Conservation (phyloP, 2,113 vertebrate species). For the Passer domesticus region DNA sequence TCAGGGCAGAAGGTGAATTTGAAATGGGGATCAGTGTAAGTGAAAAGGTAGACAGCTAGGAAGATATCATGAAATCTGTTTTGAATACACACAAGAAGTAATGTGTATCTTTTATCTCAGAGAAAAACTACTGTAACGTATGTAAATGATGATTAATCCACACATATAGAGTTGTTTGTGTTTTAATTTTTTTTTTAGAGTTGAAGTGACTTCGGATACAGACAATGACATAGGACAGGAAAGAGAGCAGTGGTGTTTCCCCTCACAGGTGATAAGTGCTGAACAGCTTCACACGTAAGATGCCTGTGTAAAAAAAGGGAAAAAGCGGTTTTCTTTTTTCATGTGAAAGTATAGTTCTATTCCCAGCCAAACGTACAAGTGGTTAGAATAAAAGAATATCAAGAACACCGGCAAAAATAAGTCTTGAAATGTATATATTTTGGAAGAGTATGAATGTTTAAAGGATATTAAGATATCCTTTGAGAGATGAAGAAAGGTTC, state of each 20-base stretch:
- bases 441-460: slow-evolving; percentile 62
- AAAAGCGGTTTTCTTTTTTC: not conserved
- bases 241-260: not conserved
- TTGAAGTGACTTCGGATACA: not conserved
- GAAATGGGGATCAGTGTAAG: not conserved
- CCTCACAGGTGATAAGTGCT: not conserved
- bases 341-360: not conserved
- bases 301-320: not conserved
- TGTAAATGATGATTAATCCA: not conserved
- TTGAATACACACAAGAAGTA: not conserved
- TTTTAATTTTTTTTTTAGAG: not conserved
- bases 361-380: not conserved
- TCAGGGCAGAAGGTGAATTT: not conserved
- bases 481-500: slow-evolving; percentile 48
- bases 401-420: not conserved
- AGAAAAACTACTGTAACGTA: not conserved
- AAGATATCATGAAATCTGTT: not conserved
- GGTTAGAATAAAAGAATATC: not conserved
- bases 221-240: not conserved
- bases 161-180: not conserved
- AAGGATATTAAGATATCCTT: slow-evolving; percentile 54
- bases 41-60: not conserved
- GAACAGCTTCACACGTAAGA: not conserved
- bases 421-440: slow-evolving; percentile 52
- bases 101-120: not conserved